These are phyloP conservation scores for Punctoribates punctum DNA, from an alignment of 2,888 invertebrate species.

Conservation along the genomic window DNA sequence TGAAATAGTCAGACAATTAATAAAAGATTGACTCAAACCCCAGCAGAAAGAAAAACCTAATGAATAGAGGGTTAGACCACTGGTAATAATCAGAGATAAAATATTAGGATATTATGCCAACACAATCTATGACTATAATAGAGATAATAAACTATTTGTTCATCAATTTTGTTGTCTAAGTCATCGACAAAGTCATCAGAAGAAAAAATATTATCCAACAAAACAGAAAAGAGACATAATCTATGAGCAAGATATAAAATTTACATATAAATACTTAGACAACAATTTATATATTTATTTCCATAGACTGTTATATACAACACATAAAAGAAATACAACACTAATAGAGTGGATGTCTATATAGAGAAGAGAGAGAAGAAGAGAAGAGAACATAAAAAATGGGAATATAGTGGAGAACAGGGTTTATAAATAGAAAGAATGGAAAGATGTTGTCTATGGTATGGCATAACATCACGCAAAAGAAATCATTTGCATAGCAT, in stretches of 20 bases:
- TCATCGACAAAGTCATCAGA: constrained; percentile 18
- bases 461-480: constrained; percentile 27
- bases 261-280: constrained; percentile 27
- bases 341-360: background rate
- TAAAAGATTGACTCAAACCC: background rate
- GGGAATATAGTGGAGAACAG: background rate
- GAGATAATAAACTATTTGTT: constrained; percentile 4
- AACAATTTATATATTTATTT: background rate
- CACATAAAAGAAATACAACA: background rate
- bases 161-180: background rate
- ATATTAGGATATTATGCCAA: constrained; percentile 17
- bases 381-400: background rate
- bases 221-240: background rate
- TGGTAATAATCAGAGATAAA: background rate
- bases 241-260: background rate
- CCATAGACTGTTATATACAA: background rate
- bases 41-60: too few relatives aligned
- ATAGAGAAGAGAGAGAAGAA: background rate
- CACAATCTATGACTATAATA: constrained; percentile 7
- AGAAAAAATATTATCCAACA: background rate
- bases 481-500: constrained; percentile 2
- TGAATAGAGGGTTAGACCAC: background rate
- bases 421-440: constrained; percentile 16
- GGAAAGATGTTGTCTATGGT: constrained; percentile 22
- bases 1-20: background rate